Base-by-base conservation (phyloP, 2,888 invertebrate species). In the Lithosia quadra region DNA sequence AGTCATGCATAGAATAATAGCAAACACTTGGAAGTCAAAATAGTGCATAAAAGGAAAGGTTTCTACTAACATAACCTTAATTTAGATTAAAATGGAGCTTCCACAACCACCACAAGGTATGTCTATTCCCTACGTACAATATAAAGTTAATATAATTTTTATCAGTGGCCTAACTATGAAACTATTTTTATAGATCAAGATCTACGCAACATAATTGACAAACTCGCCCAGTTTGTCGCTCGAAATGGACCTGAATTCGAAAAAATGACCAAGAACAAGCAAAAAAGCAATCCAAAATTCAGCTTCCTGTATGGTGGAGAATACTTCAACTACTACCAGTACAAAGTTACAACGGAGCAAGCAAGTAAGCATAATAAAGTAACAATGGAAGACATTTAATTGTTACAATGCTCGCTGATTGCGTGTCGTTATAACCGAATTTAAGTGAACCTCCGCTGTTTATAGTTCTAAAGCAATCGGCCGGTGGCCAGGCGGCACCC, bases 171-270 rank as follows among this genome's bases (percentile, higher is more conserved):
- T 73, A 67, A 67, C 68, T 49, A 58, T 58, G 2, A 49, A 49
- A 63, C 15, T 67, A 21, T 34, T 69, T 69, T 93, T 95, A 77
- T 90, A 97, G 99, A 99, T 96, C 97, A 97, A 87, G 99, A 99
- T 90, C 96, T 99, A 86, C 97, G 98, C 88, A 99, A 99, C 95
- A 99, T 99, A 88, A 99, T 99, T 87, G 99, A 99, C 95, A 99
- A 99, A 95, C 96, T 99, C 84, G 99, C 99, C 18, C 99, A 99
- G 93, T 99, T 99, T 96, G 99, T 99, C 79, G 99, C 99, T 71
- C 95, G 99, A 93, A 99, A 99, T 97, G 99, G 99, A 66, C 99
- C 99, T n/a, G 99, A 99, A 91, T 99, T 99, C 94, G 99, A 99
- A 95, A 97, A 98, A 94, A 99, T 99, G 98, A 99, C 99, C 73